Evolutionary conservation across 2,113 vertebrate species (phyloP).

Genomic region (Indri indri): DNA sequence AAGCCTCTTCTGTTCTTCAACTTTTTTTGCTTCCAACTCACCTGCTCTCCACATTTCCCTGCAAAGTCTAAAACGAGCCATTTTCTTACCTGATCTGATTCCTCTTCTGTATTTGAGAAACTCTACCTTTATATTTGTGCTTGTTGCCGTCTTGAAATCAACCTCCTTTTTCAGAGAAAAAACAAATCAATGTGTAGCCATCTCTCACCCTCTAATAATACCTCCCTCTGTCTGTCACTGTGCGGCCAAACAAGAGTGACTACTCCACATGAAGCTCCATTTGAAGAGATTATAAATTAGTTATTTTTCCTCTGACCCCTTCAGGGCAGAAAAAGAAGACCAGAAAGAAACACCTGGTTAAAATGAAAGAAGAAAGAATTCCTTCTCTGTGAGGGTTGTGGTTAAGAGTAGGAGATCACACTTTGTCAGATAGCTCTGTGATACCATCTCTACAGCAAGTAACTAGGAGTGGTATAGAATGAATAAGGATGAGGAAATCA

Average conservation of each 20-base stretch:
- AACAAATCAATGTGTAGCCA: neutral
- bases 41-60: neutral
- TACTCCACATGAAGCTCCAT: neutral
- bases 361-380: neutral
- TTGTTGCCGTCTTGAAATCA: neutral
- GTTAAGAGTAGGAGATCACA: neutral
- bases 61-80: neutral
- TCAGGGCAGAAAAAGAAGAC: neutral
- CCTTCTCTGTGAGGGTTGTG: neutral
- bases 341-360: neutral
- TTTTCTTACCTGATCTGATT: neutral
- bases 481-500: neutral
- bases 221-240: neutral
- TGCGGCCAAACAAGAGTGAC: neutral
- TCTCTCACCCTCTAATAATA: neutral
- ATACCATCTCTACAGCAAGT: neutral
- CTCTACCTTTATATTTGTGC: neutral
- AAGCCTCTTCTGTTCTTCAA: neutral
- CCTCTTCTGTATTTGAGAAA: neutral
- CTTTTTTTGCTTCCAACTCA: neutral
- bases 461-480: neutral
- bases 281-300: neutral
- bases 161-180: neutral
- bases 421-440: neutral
- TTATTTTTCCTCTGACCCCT: neutral